Base-by-base conservation (phyloP, 2,113 vertebrate genomes). In the Rhea pennata region DNA sequence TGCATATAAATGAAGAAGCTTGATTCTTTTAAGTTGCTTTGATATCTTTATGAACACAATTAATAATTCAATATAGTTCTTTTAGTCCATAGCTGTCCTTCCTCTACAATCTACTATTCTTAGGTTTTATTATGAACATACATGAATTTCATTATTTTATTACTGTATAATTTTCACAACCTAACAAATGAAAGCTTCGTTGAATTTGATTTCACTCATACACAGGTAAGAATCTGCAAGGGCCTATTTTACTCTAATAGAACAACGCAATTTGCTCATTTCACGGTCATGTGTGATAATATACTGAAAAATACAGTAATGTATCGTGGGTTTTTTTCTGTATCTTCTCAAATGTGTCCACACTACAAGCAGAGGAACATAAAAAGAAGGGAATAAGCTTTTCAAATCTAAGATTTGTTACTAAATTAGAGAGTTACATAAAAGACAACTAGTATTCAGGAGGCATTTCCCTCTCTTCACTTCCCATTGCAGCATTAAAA, bases 21-120 rank as follows among this genome's bases (percentile, higher is more conserved):
- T 95, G 64, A 96, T 91, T 92, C 65, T 96, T 88, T 91, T 39
- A 76, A 65, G 39, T 17, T 86, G 46, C 29, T 93, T 73, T 79
- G 81, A 84, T 95, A 94, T 66, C 31, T 95, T 96, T 93, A 93
- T 11, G 2, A 96, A 95, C 12, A 51, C 29, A 85, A 93, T 88
- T 77, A 85, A n/a, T 87, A 59, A 72, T 90, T 90, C 91, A 61
- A 77, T 87, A 79, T 3, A 69, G 16, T 31, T 91, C 42, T 78
- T 95, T 76, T 58, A 53, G 36, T 66, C 54, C 4, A 3, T 58
- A 74, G 70, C 19, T 84, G 50, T 79, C 31, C 50, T 56, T 92
- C 75, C 15, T 78, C 84, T 66, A 31, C 74, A 92, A 76, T 92
- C 87, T 87, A 92, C 46, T 29, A 44, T 67, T 65, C 40, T 84